Conservation (phyloP, 2,797 vertebrate species). For the Cynodonichthys magdalenae region DNA sequence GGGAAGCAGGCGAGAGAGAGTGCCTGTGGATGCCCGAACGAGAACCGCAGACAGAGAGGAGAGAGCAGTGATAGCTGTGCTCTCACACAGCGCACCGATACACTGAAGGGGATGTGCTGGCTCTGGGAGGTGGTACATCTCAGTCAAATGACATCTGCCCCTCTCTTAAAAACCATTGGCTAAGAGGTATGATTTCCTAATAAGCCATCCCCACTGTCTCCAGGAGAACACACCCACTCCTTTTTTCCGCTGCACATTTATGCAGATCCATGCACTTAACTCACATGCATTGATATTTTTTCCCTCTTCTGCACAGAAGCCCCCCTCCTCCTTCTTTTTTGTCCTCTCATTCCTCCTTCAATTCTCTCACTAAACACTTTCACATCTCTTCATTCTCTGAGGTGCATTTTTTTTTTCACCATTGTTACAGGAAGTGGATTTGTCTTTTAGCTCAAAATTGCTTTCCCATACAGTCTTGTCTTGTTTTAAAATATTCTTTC, state of each 20-base stretch:
- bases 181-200: constrained; percentile 81
- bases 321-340: constrained; percentile 31
- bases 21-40: constrained; percentile 41
- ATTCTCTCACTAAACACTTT: constrained; percentile 29
- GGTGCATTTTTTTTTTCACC: constrained; percentile 34
- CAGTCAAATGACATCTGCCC: constrained; percentile 84
- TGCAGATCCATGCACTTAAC: constrained; percentile 22
- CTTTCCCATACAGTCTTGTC: constrained; percentile 7
- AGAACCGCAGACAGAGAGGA: constrained; percentile 41
- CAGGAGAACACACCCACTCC: constrained; percentile 73
- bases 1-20: constrained; percentile 50
- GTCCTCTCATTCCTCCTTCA: constrained; percentile 41
- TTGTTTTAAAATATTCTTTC: constrained; percentile 19
- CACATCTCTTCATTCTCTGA: constrained; percentile 40
- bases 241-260: constrained; percentile 34
- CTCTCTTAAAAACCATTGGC: constrained; percentile 83
- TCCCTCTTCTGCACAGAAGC: constrained; percentile 26
- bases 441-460: constrained; percentile 45
- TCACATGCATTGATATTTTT: not conserved
- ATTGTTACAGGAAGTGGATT: constrained; percentile 41
- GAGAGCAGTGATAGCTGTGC: constrained; percentile 62
- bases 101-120: constrained; percentile 74
- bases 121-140: constrained; percentile 79
- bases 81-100: constrained; percentile 71
- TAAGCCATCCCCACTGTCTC: constrained; percentile 78